Evolutionary conservation across 1,140 invertebrate species (phyloP), one percentile per base, ranked within the genome.

Genomic region (Nasonia longicornis): DNA sequence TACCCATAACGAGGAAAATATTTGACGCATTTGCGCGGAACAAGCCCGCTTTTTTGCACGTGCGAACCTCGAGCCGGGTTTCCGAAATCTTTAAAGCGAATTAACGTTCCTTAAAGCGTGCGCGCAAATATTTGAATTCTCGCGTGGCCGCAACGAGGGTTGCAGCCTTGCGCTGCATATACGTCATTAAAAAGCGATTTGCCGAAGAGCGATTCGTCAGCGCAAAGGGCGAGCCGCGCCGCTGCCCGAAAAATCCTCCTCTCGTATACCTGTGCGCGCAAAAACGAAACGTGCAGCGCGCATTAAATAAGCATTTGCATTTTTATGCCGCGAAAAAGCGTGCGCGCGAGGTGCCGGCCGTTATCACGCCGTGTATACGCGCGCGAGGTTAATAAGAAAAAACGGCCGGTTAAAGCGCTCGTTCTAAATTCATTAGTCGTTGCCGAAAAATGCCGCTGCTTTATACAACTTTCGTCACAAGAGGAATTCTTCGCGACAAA

Each of bases 401-500:
- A 22, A 31, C 20, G 20, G 12, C 45, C n/a, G 20, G 52, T 71
- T 77, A 74, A 67, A 76, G 73, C 77, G 67, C 66, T 87, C 84
- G 85, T 87, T 87, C 84, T 85, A 88, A 88, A 88, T 87, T 88
- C 87, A 88, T 88, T 88, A 88, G 85, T 45, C 74, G 84, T 85
- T n/a, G 63, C 66, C 22, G 10, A 67, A 66, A 64, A 66, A 58
- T 45, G 38, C 26, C 16, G 22, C 20, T 63, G 38, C 45, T 22
- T 22, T 48, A 20, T 26, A 35, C 29, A n/a, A 63, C 29, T 79
- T 38, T 63, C 66, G 67, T 79, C 67, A 71, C 29, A 67, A 3
- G 16, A 67, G 10, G 29, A 67, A 67, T 29, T 11, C 26, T 67
- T 67, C 64, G 42, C 38, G 69, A 71, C 3, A 69, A 77, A 48